A percentile compares a stretch with the other conserved stretches of the same genome.
Evolutionary conservation across 92 coral and sea anemone species (phyloP).

Genomic region (Porites evermanni): DNA sequence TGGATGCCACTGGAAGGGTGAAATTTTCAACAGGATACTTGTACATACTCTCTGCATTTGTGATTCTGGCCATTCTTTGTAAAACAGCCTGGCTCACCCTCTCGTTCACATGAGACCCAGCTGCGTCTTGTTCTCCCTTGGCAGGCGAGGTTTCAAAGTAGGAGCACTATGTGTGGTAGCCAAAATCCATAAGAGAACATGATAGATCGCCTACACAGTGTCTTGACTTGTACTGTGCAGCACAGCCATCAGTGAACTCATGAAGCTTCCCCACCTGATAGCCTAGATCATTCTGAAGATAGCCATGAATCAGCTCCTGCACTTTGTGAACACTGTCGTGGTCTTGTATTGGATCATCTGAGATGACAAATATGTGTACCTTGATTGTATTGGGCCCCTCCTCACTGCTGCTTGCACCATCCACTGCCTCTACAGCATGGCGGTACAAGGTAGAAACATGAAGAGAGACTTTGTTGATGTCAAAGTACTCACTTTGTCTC

Average conservation of each 20-base stretch:
- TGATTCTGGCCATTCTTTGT: conserved; percentile 17
- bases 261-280: conserved; percentile 16
- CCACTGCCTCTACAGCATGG: no score
- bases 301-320: conserved; percentile 12
- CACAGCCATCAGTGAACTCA: conserved; percentile 40
- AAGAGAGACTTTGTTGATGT: no score
- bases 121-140: not conserved
- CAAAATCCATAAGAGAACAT: conserved; percentile 34
- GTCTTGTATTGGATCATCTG: conserved; percentile 36
- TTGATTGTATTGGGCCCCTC: no score
- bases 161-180: conserved; percentile 7
- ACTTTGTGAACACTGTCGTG: conserved; percentile 37
- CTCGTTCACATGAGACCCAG: no score
- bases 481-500: no score
- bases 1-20: no score
- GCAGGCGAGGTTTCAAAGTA: conserved; percentile 38
- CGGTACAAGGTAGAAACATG: no score
- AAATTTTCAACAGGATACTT: not conserved
- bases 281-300: conserved; percentile 20
- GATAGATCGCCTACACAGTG: conserved; percentile 23
- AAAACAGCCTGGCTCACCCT: conserved; percentile 40
- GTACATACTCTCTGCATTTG: conserved; percentile 2
- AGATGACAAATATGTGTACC: conserved; percentile 18
- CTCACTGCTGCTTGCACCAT: no score
- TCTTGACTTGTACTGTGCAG: conserved; percentile 34